These are phyloP conservation scores for Phalacrocorax pelagicus DNA, from an alignment of 2,113 vertebrate species.

Conservation along the genomic window DNA sequence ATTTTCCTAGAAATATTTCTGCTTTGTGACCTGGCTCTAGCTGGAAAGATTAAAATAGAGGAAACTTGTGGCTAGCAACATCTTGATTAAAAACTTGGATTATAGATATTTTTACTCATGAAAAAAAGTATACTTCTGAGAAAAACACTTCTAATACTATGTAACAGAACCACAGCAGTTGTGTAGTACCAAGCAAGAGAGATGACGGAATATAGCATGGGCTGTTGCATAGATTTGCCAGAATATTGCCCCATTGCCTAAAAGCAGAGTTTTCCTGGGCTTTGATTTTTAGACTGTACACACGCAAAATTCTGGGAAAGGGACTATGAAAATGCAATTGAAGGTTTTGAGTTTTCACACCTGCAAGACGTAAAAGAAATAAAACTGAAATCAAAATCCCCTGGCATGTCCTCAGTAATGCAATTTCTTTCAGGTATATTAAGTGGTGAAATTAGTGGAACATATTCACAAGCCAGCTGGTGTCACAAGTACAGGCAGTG, in stretches of 20 bases:
- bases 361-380: not conserved
- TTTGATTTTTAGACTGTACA: not conserved
- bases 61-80: not conserved
- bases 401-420: not conserved
- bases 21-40: accelerated
- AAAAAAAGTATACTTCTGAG: not conserved
- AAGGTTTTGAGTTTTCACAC: not conserved
- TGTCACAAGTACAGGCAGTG: not conserved
- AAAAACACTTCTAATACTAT: not conserved
- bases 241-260: not conserved
- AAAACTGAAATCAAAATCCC: not conserved
- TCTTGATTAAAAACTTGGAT: not conserved
- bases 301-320: not conserved
- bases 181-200: not conserved
- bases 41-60: not conserved
- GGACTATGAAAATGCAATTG: not conserved
- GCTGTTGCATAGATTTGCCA: not conserved
- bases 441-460: not conserved
- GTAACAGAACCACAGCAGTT: not conserved
- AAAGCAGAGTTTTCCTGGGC: not conserved
- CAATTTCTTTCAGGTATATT: not conserved
- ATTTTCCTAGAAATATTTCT: not conserved
- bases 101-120: not conserved
- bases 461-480: not conserved
- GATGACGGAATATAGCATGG: not conserved